Conservation (phyloP, 2,113 vertebrate genomes). For the Castor canadensis region DNA sequence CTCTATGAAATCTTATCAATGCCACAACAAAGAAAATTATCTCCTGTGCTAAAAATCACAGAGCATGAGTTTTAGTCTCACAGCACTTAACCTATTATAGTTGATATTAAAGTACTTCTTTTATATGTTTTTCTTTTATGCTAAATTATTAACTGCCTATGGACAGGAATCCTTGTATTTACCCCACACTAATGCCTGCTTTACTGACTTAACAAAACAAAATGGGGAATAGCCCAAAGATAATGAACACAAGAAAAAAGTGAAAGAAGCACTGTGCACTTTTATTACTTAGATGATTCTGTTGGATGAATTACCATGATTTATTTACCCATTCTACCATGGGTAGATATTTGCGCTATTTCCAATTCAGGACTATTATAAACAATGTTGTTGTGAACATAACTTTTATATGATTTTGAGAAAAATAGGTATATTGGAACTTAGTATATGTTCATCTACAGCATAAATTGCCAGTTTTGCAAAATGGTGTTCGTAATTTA, state of each 20-base stretch:
- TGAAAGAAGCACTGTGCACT: not conserved
- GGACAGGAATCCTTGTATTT: not conserved
- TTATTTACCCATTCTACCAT: not conserved
- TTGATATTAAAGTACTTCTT: not conserved
- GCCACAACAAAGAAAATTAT: not conserved
- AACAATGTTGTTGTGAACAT: not conserved
- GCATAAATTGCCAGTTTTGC: not conserved
- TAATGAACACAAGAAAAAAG: not conserved
- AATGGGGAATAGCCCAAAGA: not conserved
- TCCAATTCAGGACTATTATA: not conserved
- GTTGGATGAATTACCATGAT: not conserved
- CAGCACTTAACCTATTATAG: not conserved
- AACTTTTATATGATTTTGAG: not conserved
- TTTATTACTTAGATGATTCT: not conserved
- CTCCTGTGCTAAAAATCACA: not conserved
- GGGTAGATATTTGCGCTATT: not conserved
- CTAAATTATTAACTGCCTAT: not conserved
- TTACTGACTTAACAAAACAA: not conserved
- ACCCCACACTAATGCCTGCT: not conserved
- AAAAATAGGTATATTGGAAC: not conserved
- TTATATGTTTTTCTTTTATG: not conserved
- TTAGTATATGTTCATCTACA: not conserved
- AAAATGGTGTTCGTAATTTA: not conserved
- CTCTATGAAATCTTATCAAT: not conserved
- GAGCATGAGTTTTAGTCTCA: not conserved